phyloP scores from a whole-genome alignment of 2,113 vertebrate species.

The Hylia prasina region DNA sequence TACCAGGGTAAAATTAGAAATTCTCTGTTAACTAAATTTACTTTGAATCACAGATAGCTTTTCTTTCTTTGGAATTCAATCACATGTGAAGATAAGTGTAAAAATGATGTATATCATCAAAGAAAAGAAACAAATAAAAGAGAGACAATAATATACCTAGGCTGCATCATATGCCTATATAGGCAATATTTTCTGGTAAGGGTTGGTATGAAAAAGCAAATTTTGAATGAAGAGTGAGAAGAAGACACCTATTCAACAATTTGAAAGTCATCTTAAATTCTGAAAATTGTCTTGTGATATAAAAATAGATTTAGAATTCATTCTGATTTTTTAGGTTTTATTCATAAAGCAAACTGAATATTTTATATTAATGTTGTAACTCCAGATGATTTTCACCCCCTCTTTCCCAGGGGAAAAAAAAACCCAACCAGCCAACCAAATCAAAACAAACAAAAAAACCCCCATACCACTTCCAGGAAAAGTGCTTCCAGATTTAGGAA shows the following conservation, averaged over 20 bases:
- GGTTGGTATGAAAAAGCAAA: not conserved
- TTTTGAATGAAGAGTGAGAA: not conserved
- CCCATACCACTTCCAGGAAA: not conserved
- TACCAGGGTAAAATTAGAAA: not conserved
- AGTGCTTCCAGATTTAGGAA: not conserved
- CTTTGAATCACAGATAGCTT: not conserved
- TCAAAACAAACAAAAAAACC: rapidly evolving
- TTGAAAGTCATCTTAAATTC: not conserved
- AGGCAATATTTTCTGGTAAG: not conserved
- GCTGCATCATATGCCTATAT: not conserved
- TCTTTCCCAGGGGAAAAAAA: not conserved
- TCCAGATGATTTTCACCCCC: not conserved
- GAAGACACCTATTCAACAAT: not conserved
- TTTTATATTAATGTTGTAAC: not conserved
- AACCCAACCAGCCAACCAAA: not conserved
- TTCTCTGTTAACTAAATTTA: not conserved
- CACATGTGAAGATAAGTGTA: not conserved
- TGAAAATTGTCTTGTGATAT: not conserved
- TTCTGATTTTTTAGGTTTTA: not conserved
- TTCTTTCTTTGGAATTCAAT: not conserved
- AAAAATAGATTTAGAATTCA: not conserved
- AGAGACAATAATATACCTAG: not conserved
- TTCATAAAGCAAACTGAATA: not conserved
- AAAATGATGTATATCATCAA: not conserved
- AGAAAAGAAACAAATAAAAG: not conserved